These are phyloP conservation scores for Coturnix japonica DNA, from an alignment of 2,113 vertebrate genomes.

Conservation along the genomic window DNA sequence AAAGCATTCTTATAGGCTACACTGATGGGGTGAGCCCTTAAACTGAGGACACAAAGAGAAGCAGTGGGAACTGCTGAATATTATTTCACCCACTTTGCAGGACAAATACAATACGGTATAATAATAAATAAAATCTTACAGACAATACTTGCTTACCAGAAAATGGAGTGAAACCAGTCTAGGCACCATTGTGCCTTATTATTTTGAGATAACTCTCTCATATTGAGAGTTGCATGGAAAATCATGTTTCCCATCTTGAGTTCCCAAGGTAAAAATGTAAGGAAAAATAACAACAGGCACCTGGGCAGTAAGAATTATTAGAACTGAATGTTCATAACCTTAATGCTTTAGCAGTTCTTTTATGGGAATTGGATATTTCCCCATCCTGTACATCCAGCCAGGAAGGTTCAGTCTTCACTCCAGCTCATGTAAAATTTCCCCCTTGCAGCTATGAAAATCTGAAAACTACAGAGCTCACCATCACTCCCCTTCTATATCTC, in stretches of 20 bases:
- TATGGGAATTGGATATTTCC: neutral
- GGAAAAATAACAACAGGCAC: accelerated
- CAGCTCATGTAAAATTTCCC: neutral
- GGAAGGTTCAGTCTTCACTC: neutral
- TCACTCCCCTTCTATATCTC: neutral
- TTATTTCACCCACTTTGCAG: neutral
- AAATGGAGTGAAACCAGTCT: neutral
- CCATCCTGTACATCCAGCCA: neutral
- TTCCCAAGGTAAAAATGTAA: neutral
- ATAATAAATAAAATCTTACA: too few relatives aligned
- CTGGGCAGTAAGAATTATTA: neutral
- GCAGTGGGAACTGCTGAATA: neutral
- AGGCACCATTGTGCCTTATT: neutral
- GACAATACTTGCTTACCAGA: neutral
- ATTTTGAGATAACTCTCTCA: neutral
- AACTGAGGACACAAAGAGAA: neutral
- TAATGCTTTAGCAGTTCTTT: accelerated
- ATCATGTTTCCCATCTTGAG: neutral
- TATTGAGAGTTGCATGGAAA: neutral
- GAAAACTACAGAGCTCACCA: neutral
- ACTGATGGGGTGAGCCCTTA: neutral
- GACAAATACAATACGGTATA: neutral
- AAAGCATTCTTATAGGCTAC: accelerated
- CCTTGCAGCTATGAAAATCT: neutral
- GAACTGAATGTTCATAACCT: neutral